phyloP scores from a whole-genome alignment of 2,113 vertebrate genomes.

The Cephalopholis sonnerati region DNA sequence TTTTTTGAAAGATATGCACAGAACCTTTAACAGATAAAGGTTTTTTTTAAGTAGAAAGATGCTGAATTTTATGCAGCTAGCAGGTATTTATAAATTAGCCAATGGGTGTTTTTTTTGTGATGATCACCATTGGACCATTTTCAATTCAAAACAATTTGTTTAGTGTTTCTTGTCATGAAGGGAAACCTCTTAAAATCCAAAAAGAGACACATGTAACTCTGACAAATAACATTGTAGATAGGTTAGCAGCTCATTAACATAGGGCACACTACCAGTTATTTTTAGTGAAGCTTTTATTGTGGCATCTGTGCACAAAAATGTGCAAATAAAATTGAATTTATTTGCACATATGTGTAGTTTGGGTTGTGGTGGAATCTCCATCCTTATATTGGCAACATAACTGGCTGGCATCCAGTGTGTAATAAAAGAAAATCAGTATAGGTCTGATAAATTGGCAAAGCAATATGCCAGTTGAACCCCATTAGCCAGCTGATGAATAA shows the following conservation, averaged over 20 bases:
- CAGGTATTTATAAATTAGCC: not conserved
- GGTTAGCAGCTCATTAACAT: not conserved
- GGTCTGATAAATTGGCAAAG: conserved; percentile 15
- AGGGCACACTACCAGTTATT: not conserved
- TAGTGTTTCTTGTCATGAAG: not conserved
- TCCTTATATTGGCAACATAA: conserved; percentile 16
- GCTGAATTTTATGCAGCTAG: not conserved
- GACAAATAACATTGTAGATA: not conserved
- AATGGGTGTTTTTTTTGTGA: not conserved
- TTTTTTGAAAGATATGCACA: no score
- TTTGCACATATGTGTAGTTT: not conserved
- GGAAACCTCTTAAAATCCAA: not conserved
- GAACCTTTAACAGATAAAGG: not conserved
- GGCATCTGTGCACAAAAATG: not conserved
- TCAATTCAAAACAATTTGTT: not conserved
- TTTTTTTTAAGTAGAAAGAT: not conserved
- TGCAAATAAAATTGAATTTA: not conserved
- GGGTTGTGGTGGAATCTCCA: not conserved
- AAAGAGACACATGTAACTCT: not conserved
- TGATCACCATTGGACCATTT: not conserved
- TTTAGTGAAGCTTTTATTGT: not conserved
- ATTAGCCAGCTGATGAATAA: conserved; percentile 25
- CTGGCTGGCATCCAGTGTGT: not conserved
- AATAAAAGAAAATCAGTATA: not conserved
- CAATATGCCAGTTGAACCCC: conserved; percentile 9